phyloP scores from a whole-genome alignment of 1,140 invertebrate genomes.

The Araneus ventricosus region DNA sequence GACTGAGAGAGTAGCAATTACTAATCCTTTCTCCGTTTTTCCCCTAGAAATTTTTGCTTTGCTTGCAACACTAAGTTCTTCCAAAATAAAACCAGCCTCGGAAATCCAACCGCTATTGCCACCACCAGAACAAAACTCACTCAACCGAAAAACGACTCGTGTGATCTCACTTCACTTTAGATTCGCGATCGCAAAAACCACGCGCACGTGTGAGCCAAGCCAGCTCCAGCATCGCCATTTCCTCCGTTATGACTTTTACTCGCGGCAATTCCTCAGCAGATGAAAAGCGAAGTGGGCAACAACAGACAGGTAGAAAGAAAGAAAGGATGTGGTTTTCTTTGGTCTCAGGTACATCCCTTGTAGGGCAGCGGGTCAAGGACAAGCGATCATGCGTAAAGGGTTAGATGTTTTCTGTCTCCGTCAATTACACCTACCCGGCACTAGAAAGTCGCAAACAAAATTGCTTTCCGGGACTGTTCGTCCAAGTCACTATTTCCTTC shows the following conservation, averaged over 20 bases:
- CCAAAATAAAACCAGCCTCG: no score
- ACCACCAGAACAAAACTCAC: no score
- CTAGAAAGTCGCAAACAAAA: neutral
- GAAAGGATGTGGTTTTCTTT: conserved; percentile 21
- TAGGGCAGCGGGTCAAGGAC: conserved; percentile 4
- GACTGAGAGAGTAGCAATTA: no score
- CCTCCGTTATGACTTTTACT: neutral
- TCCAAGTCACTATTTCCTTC: neutral
- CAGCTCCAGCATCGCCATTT: neutral
- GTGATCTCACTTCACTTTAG: no score
- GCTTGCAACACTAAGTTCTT: no score
- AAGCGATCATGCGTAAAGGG: neutral
- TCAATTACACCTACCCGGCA: neutral
- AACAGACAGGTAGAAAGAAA: neutral
- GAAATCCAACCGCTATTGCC: no score
- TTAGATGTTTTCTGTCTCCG: neutral
- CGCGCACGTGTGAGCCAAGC: no score
- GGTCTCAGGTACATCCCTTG: neutral
- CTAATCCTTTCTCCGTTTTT: no score
- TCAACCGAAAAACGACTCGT: no score
- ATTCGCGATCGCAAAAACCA: no score
- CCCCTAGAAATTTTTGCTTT: no score
- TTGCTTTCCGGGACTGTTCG: neutral
- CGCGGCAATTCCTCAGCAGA: neutral
- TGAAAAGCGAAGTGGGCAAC: neutral